These are phyloP conservation scores for Drosophila kohkoa DNA, from an alignment of 1,140 invertebrate species.

Conservation along the genomic window DNA sequence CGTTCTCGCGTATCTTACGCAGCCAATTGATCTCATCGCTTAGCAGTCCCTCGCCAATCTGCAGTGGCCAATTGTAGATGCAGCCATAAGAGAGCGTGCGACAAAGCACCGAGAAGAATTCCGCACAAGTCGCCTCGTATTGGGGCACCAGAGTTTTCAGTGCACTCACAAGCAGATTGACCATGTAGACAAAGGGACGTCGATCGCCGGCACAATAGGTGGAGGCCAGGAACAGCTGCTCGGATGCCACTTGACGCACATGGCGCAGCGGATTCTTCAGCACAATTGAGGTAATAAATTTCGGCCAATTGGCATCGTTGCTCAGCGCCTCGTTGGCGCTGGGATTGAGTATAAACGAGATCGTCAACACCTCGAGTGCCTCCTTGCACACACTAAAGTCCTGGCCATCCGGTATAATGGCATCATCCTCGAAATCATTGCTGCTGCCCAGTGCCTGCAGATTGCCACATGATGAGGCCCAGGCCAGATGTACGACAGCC, in stretches of 20 bases:
- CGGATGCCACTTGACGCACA: conserved; percentile 91
- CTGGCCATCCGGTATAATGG: conserved; percentile 88
- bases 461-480: conserved; percentile 91
- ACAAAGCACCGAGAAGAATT: conserved; percentile 90
- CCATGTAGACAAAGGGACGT: conserved; percentile 89
- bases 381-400: conserved; percentile 93
- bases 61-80: conserved; percentile 88
- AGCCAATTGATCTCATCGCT: conserved; percentile 93
- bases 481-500: conserved; percentile 91
- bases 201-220: conserved; percentile 88
- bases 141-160: conserved; percentile 91
- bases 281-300: conserved; percentile 95
- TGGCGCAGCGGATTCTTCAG: conserved; percentile 91
- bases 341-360: conserved; percentile 94
- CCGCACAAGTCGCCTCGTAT: conserved; percentile 92
- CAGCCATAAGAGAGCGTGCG: conserved; percentile 91
- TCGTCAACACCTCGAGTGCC: conserved; percentile 95
- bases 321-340: conserved; percentile 90
- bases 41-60: conserved; percentile 89
- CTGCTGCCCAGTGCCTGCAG: conserved; percentile 86
- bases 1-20: conserved; percentile 89
- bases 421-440: conserved; percentile 84
- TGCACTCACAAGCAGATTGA: conserved; percentile 91
- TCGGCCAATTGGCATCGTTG: conserved; percentile 92
- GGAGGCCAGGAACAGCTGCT: conserved; percentile 93